Conservation (phyloP, 2,113 vertebrate species). For the Corapipo altera region DNA sequence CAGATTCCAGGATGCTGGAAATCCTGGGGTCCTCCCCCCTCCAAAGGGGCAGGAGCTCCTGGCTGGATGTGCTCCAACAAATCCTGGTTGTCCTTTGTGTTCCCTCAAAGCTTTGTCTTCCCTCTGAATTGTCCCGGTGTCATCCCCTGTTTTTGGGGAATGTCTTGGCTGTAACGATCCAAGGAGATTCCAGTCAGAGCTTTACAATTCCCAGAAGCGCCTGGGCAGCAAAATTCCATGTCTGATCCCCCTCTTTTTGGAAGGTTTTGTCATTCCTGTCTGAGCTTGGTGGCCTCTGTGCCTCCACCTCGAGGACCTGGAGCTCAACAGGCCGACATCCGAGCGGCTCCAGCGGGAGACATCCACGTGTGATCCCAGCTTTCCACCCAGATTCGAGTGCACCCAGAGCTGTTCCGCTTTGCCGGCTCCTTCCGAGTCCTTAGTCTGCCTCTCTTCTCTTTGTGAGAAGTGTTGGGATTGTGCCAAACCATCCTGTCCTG, state of each 20-base stretch:
- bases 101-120: neutral
- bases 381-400: neutral
- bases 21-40: neutral
- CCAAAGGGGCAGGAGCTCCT: neutral
- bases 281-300: neutral
- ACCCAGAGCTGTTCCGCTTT: neutral
- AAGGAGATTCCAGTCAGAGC: neutral
- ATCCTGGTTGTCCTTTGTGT: neutral
- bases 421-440: neutral
- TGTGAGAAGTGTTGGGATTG: neutral
- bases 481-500: neutral
- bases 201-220: neutral
- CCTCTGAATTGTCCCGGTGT: neutral
- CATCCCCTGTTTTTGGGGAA: neutral
- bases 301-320: neutral
- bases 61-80: neutral
- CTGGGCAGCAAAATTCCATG: neutral
- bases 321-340: neutral
- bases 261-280: neutral
- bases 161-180: neutral
- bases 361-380: neutral
- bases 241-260: neutral
- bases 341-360: neutral
- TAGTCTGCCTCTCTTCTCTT: neutral
- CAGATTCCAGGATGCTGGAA: accelerated